phyloP scores from a whole-genome alignment of 2,888 invertebrate genomes.

The Aproaerema taeniolella region DNA sequence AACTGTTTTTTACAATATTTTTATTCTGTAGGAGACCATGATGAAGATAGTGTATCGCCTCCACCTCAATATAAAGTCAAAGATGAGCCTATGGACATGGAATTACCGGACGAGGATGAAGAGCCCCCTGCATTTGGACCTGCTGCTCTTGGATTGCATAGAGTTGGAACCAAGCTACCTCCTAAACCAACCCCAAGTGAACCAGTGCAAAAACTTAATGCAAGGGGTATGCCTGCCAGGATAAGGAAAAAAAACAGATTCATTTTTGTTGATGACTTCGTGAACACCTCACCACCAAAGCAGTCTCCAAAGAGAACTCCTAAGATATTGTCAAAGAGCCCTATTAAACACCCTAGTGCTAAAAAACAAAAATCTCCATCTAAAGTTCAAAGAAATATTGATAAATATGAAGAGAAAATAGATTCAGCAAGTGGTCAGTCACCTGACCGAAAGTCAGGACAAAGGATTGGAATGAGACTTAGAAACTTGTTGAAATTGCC shows the following conservation, averaged over 20 bases:
- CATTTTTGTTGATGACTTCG: slow-evolving; percentile 93
- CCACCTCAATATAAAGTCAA: slow-evolving; percentile 60
- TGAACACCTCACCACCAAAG: slow-evolving; percentile 85
- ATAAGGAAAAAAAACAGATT: slow-evolving; percentile 93
- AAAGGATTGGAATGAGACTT: slow-evolving; percentile 91
- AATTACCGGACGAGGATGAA: slow-evolving; percentile 81
- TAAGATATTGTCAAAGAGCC: slow-evolving; percentile 74
- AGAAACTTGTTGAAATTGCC: slow-evolving; percentile 96
- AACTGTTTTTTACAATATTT: not conserved
- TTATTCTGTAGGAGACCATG: slow-evolving; percentile 43
- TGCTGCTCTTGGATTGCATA: slow-evolving; percentile 87
- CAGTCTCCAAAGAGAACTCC: slow-evolving; percentile 82
- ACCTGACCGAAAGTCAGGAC: slow-evolving; percentile 91
- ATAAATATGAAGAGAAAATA: slow-evolving; percentile 64
- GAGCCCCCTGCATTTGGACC: slow-evolving; percentile 86
- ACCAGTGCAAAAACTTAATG: slow-evolving; percentile 88
- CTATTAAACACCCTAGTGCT: slow-evolving; percentile 56
- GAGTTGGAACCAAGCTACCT: slow-evolving; percentile 86
- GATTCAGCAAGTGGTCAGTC: slow-evolving; percentile 62
- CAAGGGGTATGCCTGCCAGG: slow-evolving; percentile 93
- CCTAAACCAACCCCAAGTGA: slow-evolving; percentile 84
- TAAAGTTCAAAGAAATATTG: slow-evolving; percentile 66
- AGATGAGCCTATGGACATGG: slow-evolving; percentile 79
- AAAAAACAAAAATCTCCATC: slow-evolving; percentile 72
- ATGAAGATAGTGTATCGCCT: slow-evolving; percentile 42